Base-by-base conservation (phyloP, 1,140 invertebrate species). In the Spodoptera litura region DNA sequence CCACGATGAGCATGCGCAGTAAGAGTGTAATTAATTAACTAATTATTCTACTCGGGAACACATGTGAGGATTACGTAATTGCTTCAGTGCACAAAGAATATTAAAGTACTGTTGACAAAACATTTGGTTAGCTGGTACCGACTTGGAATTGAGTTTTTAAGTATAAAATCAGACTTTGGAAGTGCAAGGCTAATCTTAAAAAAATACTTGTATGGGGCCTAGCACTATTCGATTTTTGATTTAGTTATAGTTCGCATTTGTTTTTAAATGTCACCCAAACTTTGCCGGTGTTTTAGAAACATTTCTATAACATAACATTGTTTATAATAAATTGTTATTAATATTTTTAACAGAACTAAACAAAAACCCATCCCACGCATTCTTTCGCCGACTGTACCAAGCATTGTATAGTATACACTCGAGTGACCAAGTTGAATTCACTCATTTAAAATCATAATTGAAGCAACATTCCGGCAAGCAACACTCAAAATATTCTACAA, bases 1-100 rank as follows among this genome's bases (percentile, higher is more conserved):
- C 59, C 58, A 55, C 68, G 51, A 77, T 62, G 73, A 44, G 62
- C 78, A 82, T 62, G 73, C 59, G 62, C 78, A 82, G 72, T 71
- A 81, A 83, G 70, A 85, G 78, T 82, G 73, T 80, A 81, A 78
- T 79, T 84, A 86, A 88, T 88, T 87, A 86, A 80, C 85, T 86
- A 86, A 84, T 85, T 87, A 87, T 83, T 83, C 80, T 64, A 78
- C 27, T 72, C 62, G 59, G 51, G 74, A 81, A 77, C 79, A 79
- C 74, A 73, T 68, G 61, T 58, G 44, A 72, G 64, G 15, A 55
- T 78, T 71, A 72, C 58, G 58, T 58, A 76, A 76, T 51, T 52
- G 44, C 13, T 44, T 35, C 38, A 27, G 64, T 68, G 64, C 11
- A 68, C 44, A 52, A 49, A 51, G 49, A 51, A 52, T 52, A 68